A percentile compares a stretch with the other conserved stretches of the same genome.
Evolutionary conservation across 2,888 invertebrate species (phyloP).

Genomic region (Sicus ferrugineus): DNA sequence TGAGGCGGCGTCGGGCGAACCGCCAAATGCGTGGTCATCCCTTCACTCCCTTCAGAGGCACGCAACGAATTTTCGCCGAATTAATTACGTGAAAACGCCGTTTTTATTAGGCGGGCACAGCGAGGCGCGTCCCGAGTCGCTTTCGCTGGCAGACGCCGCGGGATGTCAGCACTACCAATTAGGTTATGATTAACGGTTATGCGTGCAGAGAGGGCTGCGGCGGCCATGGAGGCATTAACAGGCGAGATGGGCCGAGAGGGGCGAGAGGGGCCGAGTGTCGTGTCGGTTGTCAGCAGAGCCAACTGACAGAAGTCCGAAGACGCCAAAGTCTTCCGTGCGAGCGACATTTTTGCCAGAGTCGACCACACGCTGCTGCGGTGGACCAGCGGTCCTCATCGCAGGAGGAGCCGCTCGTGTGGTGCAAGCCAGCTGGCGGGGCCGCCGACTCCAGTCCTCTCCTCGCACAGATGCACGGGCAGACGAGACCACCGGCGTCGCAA

Average conservation of each 20-base stretch:
- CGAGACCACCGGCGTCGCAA: not conserved
- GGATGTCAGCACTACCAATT: conserved; percentile 27
- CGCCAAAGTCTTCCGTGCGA: no score
- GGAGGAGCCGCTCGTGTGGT: not conserved
- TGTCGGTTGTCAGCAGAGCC: no score
- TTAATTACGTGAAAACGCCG: conserved; percentile 24
- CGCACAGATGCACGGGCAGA: not conserved
- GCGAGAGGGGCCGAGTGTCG: no score
- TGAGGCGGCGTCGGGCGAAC: no score
- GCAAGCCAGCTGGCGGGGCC: not conserved
- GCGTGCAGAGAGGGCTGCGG: not conserved
- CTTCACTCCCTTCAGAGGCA: no score
- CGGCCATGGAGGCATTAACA: not conserved
- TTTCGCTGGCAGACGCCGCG: conserved; percentile 6
- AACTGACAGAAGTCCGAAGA: no score
- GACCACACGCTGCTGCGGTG: not conserved
- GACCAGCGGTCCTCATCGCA: no score
- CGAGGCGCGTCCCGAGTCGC: not conserved
- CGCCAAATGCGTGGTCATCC: no score
- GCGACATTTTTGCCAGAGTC: no score
- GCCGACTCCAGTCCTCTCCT: no score
- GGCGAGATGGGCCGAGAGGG: not conserved
- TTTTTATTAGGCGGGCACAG: conserved; percentile 6
- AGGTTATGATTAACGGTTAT: conserved; percentile 13
- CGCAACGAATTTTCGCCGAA: conserved; percentile 19